Base-by-base conservation (phyloP, 2,888 invertebrate species). In the Yponomeuta sedellus region DNA sequence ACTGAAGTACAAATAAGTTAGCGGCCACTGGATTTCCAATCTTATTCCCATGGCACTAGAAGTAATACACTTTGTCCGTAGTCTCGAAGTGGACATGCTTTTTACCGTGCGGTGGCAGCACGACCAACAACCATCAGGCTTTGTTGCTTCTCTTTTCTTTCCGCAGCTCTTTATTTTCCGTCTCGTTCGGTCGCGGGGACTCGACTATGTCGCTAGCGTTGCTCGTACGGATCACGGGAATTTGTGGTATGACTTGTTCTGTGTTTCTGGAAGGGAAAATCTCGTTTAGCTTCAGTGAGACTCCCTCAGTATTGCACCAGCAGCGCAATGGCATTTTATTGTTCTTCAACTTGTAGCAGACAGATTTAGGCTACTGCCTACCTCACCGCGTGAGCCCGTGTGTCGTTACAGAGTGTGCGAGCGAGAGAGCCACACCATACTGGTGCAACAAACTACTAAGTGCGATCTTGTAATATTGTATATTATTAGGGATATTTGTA, bases 61-160 rank as follows among this genome's bases (percentile, higher is more conserved):
- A 88, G 72, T 91, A 92, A 70, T 89, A 86, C 70, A 92, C 77
- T 72, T 85, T 80, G 75, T 91, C 90, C 67, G 79, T 82, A 66
- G 82, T 75, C 76, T 89, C 86, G 69, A 92, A 92, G 72, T 91
- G 91, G 72, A 92, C 92, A 78, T 88, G 90, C 80, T 91, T 92
- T 70, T 82, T 82, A 73, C 78, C 80, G 76, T 80, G 82, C 75
- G 80, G 72, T 52, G 86, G 86, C 75, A 88, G 81, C 80, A 87
- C 83, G 71, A 85, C 86, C 70, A 83, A 79, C 75, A 85, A 85
- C 90, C 87, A 89, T 91, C 90, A 90, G 79, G 86, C 79, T 67
- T 80, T 74, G 67, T 71, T 77, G 34, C 75, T 73, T 52, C 72
- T 78, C 44, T 52, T 52, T 64, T 71, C 75, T 40, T 61, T 44